Base-by-base conservation (phyloP, 2,797 vertebrate genomes). In the Sebastes hopkinsi region DNA sequence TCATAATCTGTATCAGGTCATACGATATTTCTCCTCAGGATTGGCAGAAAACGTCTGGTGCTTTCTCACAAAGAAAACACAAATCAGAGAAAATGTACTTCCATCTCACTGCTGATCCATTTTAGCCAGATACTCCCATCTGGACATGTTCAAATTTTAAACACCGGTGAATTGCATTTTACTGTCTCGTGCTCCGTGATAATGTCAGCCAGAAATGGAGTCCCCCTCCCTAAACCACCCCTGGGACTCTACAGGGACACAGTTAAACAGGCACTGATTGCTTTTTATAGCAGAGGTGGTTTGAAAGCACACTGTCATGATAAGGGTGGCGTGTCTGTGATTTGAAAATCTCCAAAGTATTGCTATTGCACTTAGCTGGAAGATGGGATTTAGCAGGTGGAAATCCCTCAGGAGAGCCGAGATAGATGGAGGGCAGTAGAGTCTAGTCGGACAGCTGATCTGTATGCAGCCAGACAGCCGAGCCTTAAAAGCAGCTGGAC, bases 231-330 rank as follows among this genome's bases (percentile, higher is more conserved):
- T 30, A 30, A 68, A 74, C 52, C 29, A 65, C 65, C 25, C 32
- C 50, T 55, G 74, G 18, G 25, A 73, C 68, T 75, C 23, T 50
- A 20, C 14, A 69, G 50, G 27, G 68, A 80, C 67, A 77, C 73
- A 22, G 25, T 82, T 83, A 74, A 68, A 59, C 77, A 79, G 67
- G 34, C 83, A 46, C 78, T 69, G 72, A 76, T 87, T 90, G 77
- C 81, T 89, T 89, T 91, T 92, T 89, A 86, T 87, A 89, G 87
- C 72, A 12, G 72, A 84, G 52, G 72, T 85, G 65, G 46, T 80
- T 77, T 73, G 71, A 67, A 82, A 69, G 61, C n/a, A 66, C 5
- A 42, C 27, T 46, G 46, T 54, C 71, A 38, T 25, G 86, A 90
- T 83, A 87, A 82, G 62, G 36, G 36, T 1, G 58, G 46, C 67